Evolutionary conservation across 2,113 vertebrate genomes (phyloP).

Genomic region (Xiphorhynchus elegans): DNA sequence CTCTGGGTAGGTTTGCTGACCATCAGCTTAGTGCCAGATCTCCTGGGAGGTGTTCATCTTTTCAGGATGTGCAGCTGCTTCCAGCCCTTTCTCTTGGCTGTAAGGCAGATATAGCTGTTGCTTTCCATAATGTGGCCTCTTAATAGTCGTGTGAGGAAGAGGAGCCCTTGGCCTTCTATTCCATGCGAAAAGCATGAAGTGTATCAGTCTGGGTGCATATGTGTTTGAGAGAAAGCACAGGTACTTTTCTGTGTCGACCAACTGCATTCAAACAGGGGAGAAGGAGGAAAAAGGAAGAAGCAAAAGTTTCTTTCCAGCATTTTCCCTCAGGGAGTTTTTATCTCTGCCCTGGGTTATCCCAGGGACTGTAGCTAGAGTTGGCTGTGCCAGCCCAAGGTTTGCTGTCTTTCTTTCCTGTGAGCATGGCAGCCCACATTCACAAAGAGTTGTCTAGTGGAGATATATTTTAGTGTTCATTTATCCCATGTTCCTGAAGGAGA

Average conservation of each 20-base stretch:
- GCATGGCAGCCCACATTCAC: rapidly evolving
- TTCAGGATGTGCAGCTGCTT: neutral
- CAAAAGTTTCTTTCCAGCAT: neutral
- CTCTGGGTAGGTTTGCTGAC: slow-evolving; percentile 26
- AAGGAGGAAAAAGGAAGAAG: neutral
- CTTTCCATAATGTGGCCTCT: neutral
- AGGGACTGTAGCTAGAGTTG: neutral
- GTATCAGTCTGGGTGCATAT: neutral
- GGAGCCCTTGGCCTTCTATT: neutral
- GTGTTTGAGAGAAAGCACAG: neutral
- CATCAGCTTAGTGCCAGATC: neutral
- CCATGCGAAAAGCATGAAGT: neutral
- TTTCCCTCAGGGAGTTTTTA: neutral
- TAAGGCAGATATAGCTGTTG: neutral
- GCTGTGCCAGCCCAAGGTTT: neutral
- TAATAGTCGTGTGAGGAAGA: neutral
- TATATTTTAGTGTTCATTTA: neutral
- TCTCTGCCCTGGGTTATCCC: neutral
- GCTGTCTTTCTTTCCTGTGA: neutral
- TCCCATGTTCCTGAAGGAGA: neutral
- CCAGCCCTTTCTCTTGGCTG: neutral
- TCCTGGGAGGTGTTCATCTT: neutral
- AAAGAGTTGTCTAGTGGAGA: neutral
- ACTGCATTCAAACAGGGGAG: neutral
- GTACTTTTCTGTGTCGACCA: neutral